A percentile compares a stretch with the other conserved stretches of the same genome.
Evolutionary conservation across 2,113 vertebrate species (phyloP).

Genomic region (Todiramphus chloris): DNA sequence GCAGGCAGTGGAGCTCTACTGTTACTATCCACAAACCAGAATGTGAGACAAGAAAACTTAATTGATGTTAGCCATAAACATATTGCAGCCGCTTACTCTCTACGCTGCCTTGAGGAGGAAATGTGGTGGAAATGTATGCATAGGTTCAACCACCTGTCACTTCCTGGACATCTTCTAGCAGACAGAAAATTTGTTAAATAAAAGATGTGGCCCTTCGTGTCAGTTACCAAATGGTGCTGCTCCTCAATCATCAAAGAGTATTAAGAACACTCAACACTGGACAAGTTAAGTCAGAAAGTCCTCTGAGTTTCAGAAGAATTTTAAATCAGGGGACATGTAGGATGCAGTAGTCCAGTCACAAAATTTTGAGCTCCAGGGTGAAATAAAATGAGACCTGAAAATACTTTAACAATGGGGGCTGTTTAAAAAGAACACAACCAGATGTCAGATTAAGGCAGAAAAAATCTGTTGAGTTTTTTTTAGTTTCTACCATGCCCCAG

Average conservation of each 20-base stretch:
- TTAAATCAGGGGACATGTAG: not conserved
- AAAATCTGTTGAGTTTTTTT: not conserved
- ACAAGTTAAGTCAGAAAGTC: not conserved
- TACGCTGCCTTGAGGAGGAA: not conserved
- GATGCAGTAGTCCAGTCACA: not conserved
- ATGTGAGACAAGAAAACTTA: not conserved
- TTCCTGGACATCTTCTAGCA: not conserved
- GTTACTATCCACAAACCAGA: not conserved
- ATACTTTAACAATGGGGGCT: not conserved
- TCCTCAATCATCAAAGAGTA: not conserved
- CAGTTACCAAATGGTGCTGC: not conserved
- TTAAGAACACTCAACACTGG: not conserved
- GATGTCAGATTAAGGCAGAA: not conserved
- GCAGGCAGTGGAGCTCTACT: not conserved
- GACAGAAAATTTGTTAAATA: not conserved
- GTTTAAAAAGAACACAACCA: not conserved
- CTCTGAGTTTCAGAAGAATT: not conserved
- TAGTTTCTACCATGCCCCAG: not conserved
- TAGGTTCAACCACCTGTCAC: not conserved
- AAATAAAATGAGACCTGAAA: not conserved
- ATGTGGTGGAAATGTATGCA: fast-evolving
- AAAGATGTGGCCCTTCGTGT: not conserved
- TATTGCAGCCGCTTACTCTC: not conserved
- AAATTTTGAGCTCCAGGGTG: not conserved
- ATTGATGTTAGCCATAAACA: fast-evolving